A percentile compares a stretch with the other conserved stretches of the same genome.
phyloP scores from a whole-genome alignment of 2,797 vertebrate genomes.

The Gobio occitaniae region DNA sequence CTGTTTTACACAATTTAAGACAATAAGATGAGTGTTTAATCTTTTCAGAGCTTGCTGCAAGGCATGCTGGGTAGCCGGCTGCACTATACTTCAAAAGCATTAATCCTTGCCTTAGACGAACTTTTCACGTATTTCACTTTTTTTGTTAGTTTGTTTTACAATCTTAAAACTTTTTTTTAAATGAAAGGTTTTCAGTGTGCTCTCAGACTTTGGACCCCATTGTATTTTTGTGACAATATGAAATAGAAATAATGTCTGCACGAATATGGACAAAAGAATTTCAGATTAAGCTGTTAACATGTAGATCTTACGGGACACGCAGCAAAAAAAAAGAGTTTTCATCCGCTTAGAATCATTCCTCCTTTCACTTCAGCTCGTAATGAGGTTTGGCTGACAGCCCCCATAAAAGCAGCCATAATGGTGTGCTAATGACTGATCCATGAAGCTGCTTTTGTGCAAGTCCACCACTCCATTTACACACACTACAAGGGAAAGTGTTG shows the following conservation, averaged over 20 bases:
- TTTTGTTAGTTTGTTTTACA: background rate
- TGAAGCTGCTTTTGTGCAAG: conserved; percentile 42
- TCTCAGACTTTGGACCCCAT: no score
- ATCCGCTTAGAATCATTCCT: conserved; percentile 7
- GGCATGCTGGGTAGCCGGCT: background rate
- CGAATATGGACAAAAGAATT: background rate
- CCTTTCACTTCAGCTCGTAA: conserved; percentile 12
- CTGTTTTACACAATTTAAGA: background rate
- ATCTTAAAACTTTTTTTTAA: background rate
- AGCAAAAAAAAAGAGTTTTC: conserved; percentile 1
- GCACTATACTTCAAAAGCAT: background rate
- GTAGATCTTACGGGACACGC: conserved; percentile 11
- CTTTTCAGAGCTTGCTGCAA: background rate
- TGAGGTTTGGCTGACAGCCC: background rate
- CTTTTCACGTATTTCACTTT: background rate
- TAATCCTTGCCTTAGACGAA: background rate
- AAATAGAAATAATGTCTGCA: background rate
- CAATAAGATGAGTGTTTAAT: background rate
- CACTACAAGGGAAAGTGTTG: conserved; percentile 33
- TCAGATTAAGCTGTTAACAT: conserved; percentile 3
- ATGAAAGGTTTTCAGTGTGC: background rate
- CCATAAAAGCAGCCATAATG: conserved; percentile 39
- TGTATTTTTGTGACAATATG: background rate
- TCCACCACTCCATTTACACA: conserved; percentile 8
- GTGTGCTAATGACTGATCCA: conserved; percentile 47